Percentiles rank a stretch among this genome's conserved stretches.
phyloP scores from a whole-genome alignment of 2,888 invertebrate genomes.

The Apomyelois bistriatella region DNA sequence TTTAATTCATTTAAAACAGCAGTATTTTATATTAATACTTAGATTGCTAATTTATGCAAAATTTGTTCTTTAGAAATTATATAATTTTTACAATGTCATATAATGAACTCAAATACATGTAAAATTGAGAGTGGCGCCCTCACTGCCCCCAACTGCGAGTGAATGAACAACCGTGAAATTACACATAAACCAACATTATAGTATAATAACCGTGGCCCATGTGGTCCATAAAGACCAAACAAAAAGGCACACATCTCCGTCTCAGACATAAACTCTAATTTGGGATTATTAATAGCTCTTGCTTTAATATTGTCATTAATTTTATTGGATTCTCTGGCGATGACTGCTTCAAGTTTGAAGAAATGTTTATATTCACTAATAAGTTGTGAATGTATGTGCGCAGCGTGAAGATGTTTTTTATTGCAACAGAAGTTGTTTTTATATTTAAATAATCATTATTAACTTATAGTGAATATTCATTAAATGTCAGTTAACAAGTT shows the following conservation, averaged over 20 bases:
- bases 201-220: conserved; percentile 63
- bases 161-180: conserved; percentile 74
- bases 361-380: conserved; percentile 17
- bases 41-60: too few relatives aligned
- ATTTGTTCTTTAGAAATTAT: too few relatives aligned
- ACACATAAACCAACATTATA: conserved; percentile 72
- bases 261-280: conserved; percentile 50
- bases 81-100: neutral
- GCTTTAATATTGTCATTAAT: conserved; percentile 47
- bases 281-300: conserved; percentile 55
- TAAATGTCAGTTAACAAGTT: too few relatives aligned
- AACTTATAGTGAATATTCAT: neutral
- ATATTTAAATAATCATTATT: neutral
- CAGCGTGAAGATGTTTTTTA: neutral
- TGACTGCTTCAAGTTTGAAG: conserved; percentile 5
- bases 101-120: neutral
- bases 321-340: conserved; percentile 28
- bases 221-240: conserved; percentile 58
- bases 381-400: conserved; percentile 14
- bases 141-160: conserved; percentile 46
- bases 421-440: neutral
- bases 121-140: conserved; percentile 6
- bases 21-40: too few relatives aligned
- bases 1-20: too few relatives aligned
- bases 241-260: conserved; percentile 44